phyloP scores from a whole-genome alignment of 2,113 vertebrate genomes.

The Agapornis roseicollis region DNA sequence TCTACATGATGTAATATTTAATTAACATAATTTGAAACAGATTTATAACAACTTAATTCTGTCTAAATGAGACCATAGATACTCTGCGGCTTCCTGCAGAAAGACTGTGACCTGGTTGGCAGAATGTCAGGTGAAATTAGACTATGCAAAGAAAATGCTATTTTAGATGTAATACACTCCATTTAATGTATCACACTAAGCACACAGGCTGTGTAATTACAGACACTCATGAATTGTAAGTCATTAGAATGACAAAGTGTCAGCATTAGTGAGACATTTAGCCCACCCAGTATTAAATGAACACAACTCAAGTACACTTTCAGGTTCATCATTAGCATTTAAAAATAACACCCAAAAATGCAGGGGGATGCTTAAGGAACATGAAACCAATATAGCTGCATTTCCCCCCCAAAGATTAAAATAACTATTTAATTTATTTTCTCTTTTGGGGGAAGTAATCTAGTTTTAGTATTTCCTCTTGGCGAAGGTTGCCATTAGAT shows the following conservation, averaged over 20 bases:
- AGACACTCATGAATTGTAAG: conserved; percentile 10
- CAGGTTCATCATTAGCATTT: conserved; percentile 23
- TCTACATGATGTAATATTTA: not conserved
- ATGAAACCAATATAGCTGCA: not conserved
- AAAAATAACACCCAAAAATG: not conserved
- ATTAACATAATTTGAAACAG: conserved; percentile 8
- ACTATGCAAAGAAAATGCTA: conserved; percentile 4
- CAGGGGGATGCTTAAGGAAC: not conserved
- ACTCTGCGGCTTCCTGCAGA: not conserved
- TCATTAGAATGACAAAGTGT: conserved; percentile 56
- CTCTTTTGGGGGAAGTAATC: not conserved
- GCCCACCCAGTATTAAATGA: conserved; percentile 7
- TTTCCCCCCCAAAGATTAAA: not conserved
- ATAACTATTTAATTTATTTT: conserved; percentile 27
- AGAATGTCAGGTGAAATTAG: conserved; percentile 54
- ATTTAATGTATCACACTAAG: not conserved
- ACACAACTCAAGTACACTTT: not conserved
- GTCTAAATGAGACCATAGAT: not conserved
- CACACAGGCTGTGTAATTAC: conserved; percentile 51
- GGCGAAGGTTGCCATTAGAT: not conserved
- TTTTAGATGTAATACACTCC: conserved; percentile 19
- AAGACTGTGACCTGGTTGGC: conserved; percentile 1
- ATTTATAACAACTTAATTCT: conserved; percentile 15
- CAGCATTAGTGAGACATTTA: not conserved
- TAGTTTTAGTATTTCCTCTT: conserved; percentile 7